Conservation (phyloP, 2,113 vertebrate genomes). For the Loxodonta africana region DNA sequence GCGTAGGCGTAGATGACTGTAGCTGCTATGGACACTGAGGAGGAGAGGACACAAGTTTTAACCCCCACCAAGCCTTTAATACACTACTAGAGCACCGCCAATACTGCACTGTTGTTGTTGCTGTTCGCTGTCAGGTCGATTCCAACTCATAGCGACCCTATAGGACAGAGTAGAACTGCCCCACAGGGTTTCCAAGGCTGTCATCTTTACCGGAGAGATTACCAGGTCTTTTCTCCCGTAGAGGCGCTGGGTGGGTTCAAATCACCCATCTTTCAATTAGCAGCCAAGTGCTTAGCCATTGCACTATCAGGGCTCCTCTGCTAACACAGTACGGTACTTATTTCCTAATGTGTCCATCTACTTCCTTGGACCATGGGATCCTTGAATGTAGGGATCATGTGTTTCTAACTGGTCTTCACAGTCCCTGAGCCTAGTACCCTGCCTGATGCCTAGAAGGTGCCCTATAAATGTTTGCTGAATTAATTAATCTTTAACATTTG, state of each 20-base stretch:
- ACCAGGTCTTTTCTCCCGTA: neutral
- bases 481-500: neutral
- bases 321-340: neutral
- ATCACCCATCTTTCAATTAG: neutral
- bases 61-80: neutral
- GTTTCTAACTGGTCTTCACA: neutral
- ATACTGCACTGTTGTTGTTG: neutral
- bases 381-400: neutral
- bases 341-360: neutral
- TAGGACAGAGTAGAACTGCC: neutral
- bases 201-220: neutral
- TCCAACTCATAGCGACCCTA: neutral
- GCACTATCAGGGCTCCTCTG: neutral
- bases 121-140: neutral
- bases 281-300: neutral
- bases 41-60: neutral
- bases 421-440: neutral
- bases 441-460: neutral
- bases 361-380: neutral
- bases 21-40: conserved; percentile 96
- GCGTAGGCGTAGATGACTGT: conserved; percentile 96
- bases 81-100: neutral
- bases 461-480: neutral
- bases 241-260: neutral
- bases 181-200: neutral